Evolutionary conservation across 2,113 vertebrate species (phyloP), one percentile per base, ranked within the genome.

Genomic region (Irena cyanogastra): DNA sequence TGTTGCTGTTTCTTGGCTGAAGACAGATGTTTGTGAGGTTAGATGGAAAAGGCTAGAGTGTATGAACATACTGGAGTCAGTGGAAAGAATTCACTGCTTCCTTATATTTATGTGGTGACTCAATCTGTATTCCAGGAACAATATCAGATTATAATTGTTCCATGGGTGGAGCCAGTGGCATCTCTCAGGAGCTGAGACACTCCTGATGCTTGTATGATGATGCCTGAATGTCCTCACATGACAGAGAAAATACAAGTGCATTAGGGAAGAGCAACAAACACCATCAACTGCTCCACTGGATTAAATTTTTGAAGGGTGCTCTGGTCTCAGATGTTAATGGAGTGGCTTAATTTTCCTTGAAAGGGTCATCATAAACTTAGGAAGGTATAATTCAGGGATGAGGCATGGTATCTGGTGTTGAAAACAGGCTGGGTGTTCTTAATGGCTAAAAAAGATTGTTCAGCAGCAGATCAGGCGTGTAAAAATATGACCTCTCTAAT

Each of bases 401-500:
- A 96, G 33, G 37, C 63, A 79, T 64, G 56, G 68, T 85, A 85
- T 30, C 45, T 85, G 59, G 11, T 77, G 78, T 69, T 71, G 83
- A 77, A 93, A 82, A 94, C 77, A 92, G 41, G 45, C 71, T 68
- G 37, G 37, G 20, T 90, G 50, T 68, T 65, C 87, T 95, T 93
- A 93, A 93, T 56, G 53, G 54, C 82, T 65, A 70, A 84, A 83
- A 88, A 80, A 92, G 41, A 86, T 74, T 42, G 91, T 71, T 91
- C 82, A 85, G 83, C 60, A 64, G 16, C 60, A 93, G 71, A 91
- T 90, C 59, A 93, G 57, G 83, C 6, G 57, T 90, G 57, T 71
- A 87, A 90, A 96, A 95, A 92, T 37, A 92, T 90, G 91, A 95
- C 90, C 90, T 79, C 83, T 86, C 64, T 95, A 95, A 95, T 70